A percentile compares a stretch with the other conserved stretches of the same genome.
Evolutionary conservation across 2,888 invertebrate species (phyloP).

Genomic region (Penaeus monodon): DNA sequence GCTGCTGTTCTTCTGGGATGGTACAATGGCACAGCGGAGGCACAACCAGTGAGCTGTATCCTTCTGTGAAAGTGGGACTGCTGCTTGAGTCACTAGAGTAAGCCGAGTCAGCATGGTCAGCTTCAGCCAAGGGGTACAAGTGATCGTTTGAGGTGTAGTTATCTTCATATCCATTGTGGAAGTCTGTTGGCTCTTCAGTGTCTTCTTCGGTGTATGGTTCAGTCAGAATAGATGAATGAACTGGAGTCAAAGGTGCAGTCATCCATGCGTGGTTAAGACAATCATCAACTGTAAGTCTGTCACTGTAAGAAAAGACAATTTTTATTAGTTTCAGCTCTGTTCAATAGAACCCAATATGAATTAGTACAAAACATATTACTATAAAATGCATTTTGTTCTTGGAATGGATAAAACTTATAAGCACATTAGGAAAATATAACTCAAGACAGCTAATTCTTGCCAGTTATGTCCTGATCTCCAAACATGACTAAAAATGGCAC

Average conservation of each 20-base stretch:
- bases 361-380: no score
- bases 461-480: no score
- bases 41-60: constrained; percentile 49
- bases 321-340: not conserved
- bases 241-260: constrained; percentile 34
- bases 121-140: constrained; percentile 58
- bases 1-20: constrained; percentile 61
- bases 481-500: no score
- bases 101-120: constrained; percentile 56
- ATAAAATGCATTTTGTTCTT: no score
- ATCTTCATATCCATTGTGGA: constrained; percentile 29
- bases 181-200: constrained; percentile 41
- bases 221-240: constrained; percentile 27
- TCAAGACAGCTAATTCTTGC: no score
- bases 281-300: constrained; percentile 62
- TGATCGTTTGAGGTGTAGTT: constrained; percentile 37
- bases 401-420: no score
- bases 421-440: no score
- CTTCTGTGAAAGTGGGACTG: constrained; percentile 58
- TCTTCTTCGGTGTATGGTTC: constrained; percentile 33
- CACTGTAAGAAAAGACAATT: constrained; percentile 52
- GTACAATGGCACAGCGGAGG: constrained; percentile 61
- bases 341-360: not conserved
- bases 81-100: constrained; percentile 63
- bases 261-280: constrained; percentile 62